Conservation (phyloP, 2,797 vertebrate species). For the Iguana delicatissima region DNA sequence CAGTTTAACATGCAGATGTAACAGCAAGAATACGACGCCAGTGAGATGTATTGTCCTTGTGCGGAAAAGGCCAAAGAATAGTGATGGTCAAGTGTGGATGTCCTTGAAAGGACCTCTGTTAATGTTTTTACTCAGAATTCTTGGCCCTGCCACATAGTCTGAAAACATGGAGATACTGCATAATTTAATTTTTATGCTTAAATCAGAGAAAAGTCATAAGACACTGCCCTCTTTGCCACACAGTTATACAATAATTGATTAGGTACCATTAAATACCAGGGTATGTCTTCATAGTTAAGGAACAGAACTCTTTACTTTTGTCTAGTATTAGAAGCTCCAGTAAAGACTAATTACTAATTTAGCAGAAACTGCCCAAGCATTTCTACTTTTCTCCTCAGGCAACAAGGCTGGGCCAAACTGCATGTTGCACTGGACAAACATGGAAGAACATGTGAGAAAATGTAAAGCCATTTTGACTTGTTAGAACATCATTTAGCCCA, state of each 20-base stretch:
- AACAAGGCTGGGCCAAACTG: background rate
- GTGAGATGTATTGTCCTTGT: too few relatives aligned
- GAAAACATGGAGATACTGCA: background rate
- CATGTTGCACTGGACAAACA: background rate
- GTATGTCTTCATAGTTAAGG: background rate
- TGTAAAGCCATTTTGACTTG: background rate
- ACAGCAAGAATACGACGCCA: too few relatives aligned
- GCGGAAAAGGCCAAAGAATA: too few relatives aligned
- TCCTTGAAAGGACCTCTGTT: background rate
- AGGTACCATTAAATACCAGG: background rate
- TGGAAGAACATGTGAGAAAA: background rate
- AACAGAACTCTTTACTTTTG: background rate
- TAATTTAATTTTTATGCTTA: constrained; percentile 3
- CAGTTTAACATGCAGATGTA: too few relatives aligned
- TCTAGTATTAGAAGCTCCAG: too few relatives aligned
- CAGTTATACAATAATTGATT: constrained; percentile 1
- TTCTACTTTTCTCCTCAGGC: background rate
- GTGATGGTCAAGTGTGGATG: background rate
- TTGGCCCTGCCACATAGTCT: background rate
- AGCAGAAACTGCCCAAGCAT: background rate
- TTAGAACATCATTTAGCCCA: background rate
- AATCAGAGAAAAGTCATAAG: background rate
- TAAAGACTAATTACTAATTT: background rate
- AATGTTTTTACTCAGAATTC: background rate
- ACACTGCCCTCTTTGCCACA: background rate